A percentile compares a stretch with the other conserved stretches of the same genome.
These are phyloP conservation scores for Drosophila athabasca DNA, from an alignment of 1,140 invertebrate genomes.

Conservation along the genomic window DNA sequence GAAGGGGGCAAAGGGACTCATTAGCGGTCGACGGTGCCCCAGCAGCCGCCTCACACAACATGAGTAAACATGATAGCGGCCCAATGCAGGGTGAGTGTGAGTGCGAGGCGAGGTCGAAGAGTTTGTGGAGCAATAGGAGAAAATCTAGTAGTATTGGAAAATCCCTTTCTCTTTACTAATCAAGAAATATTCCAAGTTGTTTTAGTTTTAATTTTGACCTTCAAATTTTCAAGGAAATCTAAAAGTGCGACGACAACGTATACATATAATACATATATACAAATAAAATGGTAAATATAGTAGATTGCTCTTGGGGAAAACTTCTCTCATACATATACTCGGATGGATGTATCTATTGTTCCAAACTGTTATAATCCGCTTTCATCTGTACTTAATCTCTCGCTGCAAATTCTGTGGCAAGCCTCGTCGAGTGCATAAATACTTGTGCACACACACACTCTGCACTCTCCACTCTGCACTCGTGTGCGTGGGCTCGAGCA, in stretches of 20 bases:
- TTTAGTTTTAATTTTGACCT: no score
- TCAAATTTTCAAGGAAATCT: no score
- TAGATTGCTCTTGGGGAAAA: background rate
- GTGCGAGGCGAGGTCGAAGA: conserved; percentile 1
- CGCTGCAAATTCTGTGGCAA: conserved; percentile 9
- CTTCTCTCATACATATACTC: background rate
- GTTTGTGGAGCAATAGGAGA: background rate
- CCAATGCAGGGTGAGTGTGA: conserved; percentile 2
- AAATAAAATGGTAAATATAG: no score
- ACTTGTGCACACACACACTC: conserved; percentile 37
- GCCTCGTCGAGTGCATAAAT: conserved; percentile 48
- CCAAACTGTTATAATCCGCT: no score
- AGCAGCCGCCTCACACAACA: conserved; percentile 25
- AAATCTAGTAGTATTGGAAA: no score
- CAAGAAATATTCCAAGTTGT: no score
- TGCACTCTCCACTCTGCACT: background rate
- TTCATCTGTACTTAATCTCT: background rate
- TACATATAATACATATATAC: no score
- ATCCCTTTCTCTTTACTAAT: no score
- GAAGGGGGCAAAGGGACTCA: conserved; percentile 12
- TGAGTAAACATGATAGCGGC: conserved; percentile 27
- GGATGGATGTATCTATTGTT: background rate
- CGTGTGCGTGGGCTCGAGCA: background rate
- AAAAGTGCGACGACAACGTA: no score
- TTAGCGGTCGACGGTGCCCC: conserved; percentile 24